Conservation (phyloP, 92 coral and sea anemone species). For the Porites cylindrica region DNA sequence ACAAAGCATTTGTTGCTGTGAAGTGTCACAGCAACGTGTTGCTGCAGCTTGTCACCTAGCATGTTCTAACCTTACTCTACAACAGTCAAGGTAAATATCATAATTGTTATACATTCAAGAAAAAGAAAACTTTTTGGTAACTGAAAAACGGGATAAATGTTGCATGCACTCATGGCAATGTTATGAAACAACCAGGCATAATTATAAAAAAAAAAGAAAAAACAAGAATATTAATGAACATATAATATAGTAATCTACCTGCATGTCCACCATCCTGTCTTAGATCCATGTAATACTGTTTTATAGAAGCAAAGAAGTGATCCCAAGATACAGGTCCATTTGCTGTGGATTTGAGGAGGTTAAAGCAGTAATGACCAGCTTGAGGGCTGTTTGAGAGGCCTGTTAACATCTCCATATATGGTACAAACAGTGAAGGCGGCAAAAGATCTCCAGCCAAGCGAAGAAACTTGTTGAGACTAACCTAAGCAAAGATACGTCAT, state of each 20-base stretch:
- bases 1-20: no score
- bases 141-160: background rate
- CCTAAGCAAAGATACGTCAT: slow-evolving; percentile 35
- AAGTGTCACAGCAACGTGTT: no score
- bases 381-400: slow-evolving; percentile 89
- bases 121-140: background rate
- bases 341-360: slow-evolving; percentile 87
- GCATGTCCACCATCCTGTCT: slow-evolving; percentile 83
- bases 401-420: slow-evolving; percentile 92
- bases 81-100: no score
- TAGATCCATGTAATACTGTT: slow-evolving; percentile 93
- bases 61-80: no score
- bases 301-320: slow-evolving; percentile 94
- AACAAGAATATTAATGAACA: background rate
- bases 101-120: no score
- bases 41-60: no score
- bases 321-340: slow-evolving; percentile 93
- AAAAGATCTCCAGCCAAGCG: slow-evolving; percentile 96
- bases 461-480: slow-evolving; percentile 89
- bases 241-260: slow-evolving; percentile 37
- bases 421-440: slow-evolving; percentile 90
- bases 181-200: background rate
- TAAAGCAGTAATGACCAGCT: slow-evolving; percentile 96
- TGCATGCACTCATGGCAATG: background rate
- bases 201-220: background rate